Evolutionary conservation across 2,797 vertebrate genomes (phyloP).

Genomic region (Taeniopygia guttata): DNA sequence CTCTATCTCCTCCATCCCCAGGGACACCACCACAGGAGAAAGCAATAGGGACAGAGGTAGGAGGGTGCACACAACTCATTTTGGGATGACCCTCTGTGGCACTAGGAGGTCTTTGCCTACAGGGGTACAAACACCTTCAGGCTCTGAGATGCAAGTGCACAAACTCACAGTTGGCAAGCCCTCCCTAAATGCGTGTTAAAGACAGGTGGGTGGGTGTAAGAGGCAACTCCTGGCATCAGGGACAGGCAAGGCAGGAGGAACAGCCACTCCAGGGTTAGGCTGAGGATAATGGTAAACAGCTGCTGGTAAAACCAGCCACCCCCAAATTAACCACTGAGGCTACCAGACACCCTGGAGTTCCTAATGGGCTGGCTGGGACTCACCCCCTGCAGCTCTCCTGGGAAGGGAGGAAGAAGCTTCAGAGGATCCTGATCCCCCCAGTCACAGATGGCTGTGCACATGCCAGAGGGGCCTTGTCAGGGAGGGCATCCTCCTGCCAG

Average conservation of each 20-base stretch:
- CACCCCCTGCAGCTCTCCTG: rapidly evolving
- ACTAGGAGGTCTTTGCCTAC: not conserved
- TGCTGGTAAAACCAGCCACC: not conserved
- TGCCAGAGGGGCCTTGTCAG: not conserved
- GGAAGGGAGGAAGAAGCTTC: not conserved
- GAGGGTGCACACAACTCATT: rapidly evolving
- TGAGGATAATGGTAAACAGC: not conserved
- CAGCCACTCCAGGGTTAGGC: not conserved
- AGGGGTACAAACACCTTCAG: not conserved
- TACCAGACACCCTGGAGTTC: not conserved
- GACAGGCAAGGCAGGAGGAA: not conserved
- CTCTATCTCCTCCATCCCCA: not conserved
- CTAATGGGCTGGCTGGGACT: not conserved
- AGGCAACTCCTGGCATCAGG: not conserved
- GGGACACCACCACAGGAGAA: not conserved
- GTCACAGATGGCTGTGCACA: not conserved
- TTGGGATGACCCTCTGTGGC: not conserved
- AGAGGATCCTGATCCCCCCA: not conserved
- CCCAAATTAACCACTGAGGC: not conserved
- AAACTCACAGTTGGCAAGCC: rapidly evolving
- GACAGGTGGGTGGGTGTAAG: not conserved
- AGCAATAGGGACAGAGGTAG: not conserved
- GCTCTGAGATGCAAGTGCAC: rapidly evolving
- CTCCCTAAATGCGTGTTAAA: not conserved
- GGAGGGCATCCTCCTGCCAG: not conserved